Percentiles rank a stretch among this genome's conserved stretches.
Conservation (phyloP, 2,797 vertebrate species). For the Microctenopoma steveboyesi region DNA sequence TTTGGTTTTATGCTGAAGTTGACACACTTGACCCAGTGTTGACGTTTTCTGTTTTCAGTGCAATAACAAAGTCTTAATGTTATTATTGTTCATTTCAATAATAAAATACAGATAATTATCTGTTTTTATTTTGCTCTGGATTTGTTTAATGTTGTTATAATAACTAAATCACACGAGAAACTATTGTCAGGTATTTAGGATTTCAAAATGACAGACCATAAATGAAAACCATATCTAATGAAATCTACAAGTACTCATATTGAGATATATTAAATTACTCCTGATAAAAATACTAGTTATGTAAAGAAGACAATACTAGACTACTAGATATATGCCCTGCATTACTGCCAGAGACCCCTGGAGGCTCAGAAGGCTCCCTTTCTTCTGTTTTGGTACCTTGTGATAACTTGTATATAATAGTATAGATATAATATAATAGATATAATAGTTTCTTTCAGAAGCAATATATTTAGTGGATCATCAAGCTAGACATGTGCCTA, state of each 20-base stretch:
- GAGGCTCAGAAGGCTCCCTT: neutral
- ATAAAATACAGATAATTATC: no score
- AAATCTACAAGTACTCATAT: neutral
- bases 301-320: neutral
- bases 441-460: neutral
- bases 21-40: no score
- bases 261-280: neutral
- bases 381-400: slow-evolving; percentile 1
- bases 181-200: no score
- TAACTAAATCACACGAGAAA: no score
- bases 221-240: neutral
- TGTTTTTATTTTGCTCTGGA: neutral
- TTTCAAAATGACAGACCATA: no score
- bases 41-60: no score
- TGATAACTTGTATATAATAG: neutral
- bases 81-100: no score
- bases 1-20: neutral
- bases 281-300: neutral
- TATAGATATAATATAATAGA: no score
- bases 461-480: no score
- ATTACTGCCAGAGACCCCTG: neutral
- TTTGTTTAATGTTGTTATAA: neutral
- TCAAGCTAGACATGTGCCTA: neutral
- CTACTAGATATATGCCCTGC: neutral
- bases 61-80: no score